Percentiles rank a stretch among this genome's conserved stretches.
Evolutionary conservation across 2,888 invertebrate species (phyloP).

Genomic region (Bhutanitis thaidina): DNA sequence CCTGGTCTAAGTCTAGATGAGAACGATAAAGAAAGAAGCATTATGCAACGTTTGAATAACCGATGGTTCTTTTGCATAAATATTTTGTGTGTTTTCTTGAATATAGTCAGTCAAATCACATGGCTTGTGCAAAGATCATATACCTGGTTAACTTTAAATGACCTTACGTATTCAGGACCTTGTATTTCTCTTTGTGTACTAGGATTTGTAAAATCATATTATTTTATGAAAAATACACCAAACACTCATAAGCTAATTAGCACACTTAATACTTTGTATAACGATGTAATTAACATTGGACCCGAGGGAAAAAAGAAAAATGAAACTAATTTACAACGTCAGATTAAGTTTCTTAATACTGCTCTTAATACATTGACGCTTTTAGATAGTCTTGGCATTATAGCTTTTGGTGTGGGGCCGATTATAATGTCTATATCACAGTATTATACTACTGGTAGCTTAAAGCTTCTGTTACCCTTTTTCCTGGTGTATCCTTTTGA

Average conservation of each 20-base stretch:
- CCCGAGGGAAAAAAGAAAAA: neutral
- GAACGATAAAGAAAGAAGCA: neutral
- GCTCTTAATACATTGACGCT: neutral
- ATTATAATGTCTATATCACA: neutral
- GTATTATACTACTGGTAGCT: constrained; percentile 2
- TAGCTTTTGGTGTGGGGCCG: constrained; percentile 13
- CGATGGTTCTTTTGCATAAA: constrained; percentile 7
- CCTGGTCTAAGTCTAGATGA: neutral
- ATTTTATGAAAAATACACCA: constrained; percentile 1
- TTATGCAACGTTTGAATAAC: neutral
- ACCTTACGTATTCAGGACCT: constrained; percentile 5
- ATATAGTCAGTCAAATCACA: neutral
- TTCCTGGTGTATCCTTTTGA: constrained; percentile 17
- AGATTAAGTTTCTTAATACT: constrained; percentile 5
- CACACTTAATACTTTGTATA: neutral
- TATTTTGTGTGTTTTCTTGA: neutral
- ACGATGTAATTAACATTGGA: neutral
- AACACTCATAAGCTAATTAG: neutral
- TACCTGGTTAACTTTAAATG: neutral
- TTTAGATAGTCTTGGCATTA: constrained; percentile 1
- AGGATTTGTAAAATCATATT: constrained; percentile 6
- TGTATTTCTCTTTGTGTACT: constrained; percentile 4
- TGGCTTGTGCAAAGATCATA: neutral
- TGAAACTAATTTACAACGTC: neutral
- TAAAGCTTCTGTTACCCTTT: constrained; percentile 11